These are phyloP conservation scores for Bicyclus anynana DNA, from an alignment of 1,140 invertebrate genomes.

Conservation along the genomic window DNA sequence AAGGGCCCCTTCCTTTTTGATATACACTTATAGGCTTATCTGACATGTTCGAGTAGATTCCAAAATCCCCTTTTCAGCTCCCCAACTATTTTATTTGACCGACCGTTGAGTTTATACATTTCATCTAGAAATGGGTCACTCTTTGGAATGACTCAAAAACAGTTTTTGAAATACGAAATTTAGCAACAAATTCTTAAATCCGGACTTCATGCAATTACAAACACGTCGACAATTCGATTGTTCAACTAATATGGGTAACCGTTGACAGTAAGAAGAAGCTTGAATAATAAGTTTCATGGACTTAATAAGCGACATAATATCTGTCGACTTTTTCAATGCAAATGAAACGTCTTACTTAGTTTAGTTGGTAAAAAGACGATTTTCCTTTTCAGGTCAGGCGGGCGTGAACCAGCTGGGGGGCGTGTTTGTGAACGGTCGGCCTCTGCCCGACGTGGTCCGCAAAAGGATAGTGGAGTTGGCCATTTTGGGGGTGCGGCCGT, in stretches of 20 bases:
- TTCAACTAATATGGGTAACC: constrained; percentile 1
- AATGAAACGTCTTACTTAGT: constrained; percentile 2
- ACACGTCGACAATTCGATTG: constrained; percentile 1
- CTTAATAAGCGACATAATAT: constrained; percentile 7
- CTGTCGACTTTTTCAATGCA: constrained; percentile 14
- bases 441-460: constrained; percentile 95
- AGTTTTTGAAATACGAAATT: not conserved
- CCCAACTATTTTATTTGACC: too few relatives aligned
- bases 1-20: too few relatives aligned
- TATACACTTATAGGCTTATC: too few relatives aligned
- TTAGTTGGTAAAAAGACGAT: constrained; percentile 7
- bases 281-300: constrained; percentile 3
- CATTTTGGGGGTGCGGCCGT: constrained; percentile 93
- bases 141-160: too few relatives aligned
- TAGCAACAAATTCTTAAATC: not conserved
- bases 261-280: not conserved
- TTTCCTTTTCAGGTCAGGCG: constrained; percentile 86
- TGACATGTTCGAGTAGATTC: too few relatives aligned
- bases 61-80: too few relatives aligned
- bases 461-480: constrained; percentile 96
- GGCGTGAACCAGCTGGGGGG: constrained; percentile 97
- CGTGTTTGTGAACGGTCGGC: constrained; percentile 97
- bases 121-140: too few relatives aligned
- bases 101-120: too few relatives aligned
- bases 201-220: not conserved